phyloP scores from a whole-genome alignment of 2,888 invertebrate genomes.

The Ennomos fuscantarius region DNA sequence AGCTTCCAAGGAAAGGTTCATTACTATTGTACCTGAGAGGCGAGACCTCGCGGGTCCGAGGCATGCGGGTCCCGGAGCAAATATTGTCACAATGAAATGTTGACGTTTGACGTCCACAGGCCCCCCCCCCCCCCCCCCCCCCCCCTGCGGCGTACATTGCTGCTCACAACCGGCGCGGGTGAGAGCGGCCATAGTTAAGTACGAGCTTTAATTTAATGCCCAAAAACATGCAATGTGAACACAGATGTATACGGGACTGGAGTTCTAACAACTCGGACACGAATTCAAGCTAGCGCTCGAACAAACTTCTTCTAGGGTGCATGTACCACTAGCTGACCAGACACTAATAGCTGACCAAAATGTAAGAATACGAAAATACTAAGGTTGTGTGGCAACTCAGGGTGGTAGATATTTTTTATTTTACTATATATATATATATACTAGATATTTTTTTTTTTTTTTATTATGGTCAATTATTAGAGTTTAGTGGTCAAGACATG shows the following conservation, averaged over 20 bases:
- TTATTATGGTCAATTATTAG: too few relatives aligned
- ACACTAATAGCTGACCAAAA: too few relatives aligned
- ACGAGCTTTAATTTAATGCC: neutral
- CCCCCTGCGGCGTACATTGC: conserved; percentile 46
- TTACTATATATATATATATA: too few relatives aligned
- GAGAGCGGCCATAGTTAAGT: neutral
- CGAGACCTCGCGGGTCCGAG: conserved; percentile 28
- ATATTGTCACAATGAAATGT: conserved; percentile 51
- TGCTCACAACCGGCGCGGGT: neutral
- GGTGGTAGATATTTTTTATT: too few relatives aligned
- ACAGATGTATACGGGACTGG: conserved; percentile 47
- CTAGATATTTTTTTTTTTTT: too few relatives aligned
- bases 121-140: conserved; percentile 52
- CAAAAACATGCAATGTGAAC: conserved; percentile 26
- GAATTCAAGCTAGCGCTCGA: conserved; percentile 60
- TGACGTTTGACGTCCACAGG: conserved; percentile 37
- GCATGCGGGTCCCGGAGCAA: conserved; percentile 45
- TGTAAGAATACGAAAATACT: too few relatives aligned
- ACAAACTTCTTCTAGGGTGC: conserved; percentile 51
- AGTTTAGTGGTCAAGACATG: too few relatives aligned
- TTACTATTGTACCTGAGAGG: conserved; percentile 5
- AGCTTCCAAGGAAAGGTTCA: conserved; percentile 7
- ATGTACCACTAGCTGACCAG: too few relatives aligned
- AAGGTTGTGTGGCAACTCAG: too few relatives aligned
- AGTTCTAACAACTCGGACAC: conserved; percentile 66